Base-by-base conservation (phyloP, 2,113 vertebrate genomes). In the Engystomops pustulosus region DNA sequence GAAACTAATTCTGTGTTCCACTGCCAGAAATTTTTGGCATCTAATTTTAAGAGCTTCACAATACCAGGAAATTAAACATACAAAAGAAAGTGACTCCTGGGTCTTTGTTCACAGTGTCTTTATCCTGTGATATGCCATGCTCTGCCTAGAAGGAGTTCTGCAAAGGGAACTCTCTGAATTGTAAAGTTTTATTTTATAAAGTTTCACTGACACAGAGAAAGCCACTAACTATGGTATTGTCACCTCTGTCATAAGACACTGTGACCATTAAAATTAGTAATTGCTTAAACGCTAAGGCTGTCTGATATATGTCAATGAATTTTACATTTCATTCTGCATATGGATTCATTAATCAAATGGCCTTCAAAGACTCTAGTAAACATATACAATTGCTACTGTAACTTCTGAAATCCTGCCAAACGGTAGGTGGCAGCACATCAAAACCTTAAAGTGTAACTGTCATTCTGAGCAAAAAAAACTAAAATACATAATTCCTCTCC, bases 341-440 rank as follows among this genome's bases (percentile, higher is more conserved):
- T 78, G n/a, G 34, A 53, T 79, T 84, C 34, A 69, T 58, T 79
- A 78, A 69, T 78, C 62, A 84, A 84, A 77, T 68, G 14, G 65
- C 78, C 83, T 84, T 84, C 74, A 69, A 84, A 79, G 83, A 68
- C 44, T 44, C 27, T 25, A 69, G 58, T 18, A 77, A 77, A 77
- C 60, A 23, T 67, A 41, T 18, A 83, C 47, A 83, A 74, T 27
- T 62, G 7, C 10, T 69, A 69, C 17, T 10, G 8, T 30, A 84
- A 67, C 62, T 34, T 78, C 83, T 69, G 62, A 84, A 70, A 78
- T 70, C 62, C 41, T n/a, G 60, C 74, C 45, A 76, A 47, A 44
- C 70, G 47, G 70, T 47, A 84, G 82, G 82, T 55, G 74, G 82
- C 45, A 84, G 36, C 44, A 69, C 30, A 78, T 84, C 20, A 84